phyloP scores from a whole-genome alignment of 2,113 vertebrate genomes.

The Argyrosomus japonicus region DNA sequence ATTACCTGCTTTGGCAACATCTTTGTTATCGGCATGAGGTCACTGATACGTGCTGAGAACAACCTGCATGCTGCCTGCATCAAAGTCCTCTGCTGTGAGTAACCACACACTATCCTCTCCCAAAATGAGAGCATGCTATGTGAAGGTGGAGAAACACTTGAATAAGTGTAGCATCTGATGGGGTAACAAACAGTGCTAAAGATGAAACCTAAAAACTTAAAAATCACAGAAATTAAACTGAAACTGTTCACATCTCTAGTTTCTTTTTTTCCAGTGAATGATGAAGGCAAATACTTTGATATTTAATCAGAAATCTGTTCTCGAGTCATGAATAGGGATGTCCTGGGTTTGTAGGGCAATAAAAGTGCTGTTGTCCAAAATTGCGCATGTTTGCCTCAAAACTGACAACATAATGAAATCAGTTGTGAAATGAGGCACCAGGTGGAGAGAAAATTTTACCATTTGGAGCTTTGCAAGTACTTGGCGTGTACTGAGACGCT shows the following conservation, averaged over 20 bases:
- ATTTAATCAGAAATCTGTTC: background rate
- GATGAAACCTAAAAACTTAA: background rate
- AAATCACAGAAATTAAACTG: no score
- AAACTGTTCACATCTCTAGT: no score
- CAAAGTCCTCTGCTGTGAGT: conserved; percentile 90
- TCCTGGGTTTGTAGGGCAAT: background rate
- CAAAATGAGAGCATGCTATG: background rate
- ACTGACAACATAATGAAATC: background rate
- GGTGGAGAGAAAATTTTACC: background rate
- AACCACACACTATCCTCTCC: background rate
- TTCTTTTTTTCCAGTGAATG: background rate
- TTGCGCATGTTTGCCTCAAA: background rate
- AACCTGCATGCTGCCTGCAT: conserved; percentile 87
- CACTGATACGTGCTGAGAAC: conserved; percentile 88
- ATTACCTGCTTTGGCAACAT: conserved; percentile 90
- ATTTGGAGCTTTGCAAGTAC: background rate
- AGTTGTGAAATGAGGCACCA: background rate
- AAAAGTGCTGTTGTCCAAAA: background rate
- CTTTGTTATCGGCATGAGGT: conserved; percentile 90
- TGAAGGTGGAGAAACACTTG: background rate
- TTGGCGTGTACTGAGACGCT: background rate
- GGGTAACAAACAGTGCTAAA: background rate
- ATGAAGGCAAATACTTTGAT: background rate
- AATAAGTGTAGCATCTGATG: background rate
- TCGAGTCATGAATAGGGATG: background rate